Conservation (phyloP, 37 sponge, comb jelly and placozoan genomes). For the Ephydatia muelleri region DNA sequence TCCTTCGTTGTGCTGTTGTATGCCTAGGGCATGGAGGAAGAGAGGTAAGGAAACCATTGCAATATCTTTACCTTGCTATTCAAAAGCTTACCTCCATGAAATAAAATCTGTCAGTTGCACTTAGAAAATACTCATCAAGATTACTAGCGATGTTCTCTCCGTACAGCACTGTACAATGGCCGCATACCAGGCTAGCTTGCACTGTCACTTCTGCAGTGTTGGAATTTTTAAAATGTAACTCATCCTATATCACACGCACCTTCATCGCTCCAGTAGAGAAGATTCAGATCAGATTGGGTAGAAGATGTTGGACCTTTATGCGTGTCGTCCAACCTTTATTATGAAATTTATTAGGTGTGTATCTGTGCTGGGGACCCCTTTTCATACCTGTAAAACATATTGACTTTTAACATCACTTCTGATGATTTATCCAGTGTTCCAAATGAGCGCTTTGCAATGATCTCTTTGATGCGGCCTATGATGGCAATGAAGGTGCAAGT, state of each 20-base stretch:
- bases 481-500: too few relatives aligned
- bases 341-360: constrained; percentile 2
- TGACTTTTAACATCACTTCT: constrained; percentile 29
- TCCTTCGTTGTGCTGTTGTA: constrained; percentile 22
- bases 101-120: constrained; percentile 64
- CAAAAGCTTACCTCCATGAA: constrained; percentile 50
- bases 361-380: background rate
- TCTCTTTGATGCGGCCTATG: constrained; percentile 51
- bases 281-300: constrained; percentile 71
- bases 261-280: constrained; percentile 81
- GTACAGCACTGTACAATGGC: constrained; percentile 71
- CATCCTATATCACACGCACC: constrained; percentile 1
- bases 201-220: constrained; percentile 42
- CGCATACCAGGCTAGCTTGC: constrained; percentile 59
- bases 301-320: constrained; percentile 23
- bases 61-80: background rate
- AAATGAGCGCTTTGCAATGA: constrained; percentile 11
- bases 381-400: constrained; percentile 71
- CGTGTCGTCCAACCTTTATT: constrained; percentile 75
- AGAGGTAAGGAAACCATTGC: background rate
- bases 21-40: too few relatives aligned
- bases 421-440: constrained; percentile 22
- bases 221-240: background rate
- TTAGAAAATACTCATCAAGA: constrained; percentile 52
- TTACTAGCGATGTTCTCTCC: constrained; percentile 55